Conservation (phyloP, 2,888 invertebrate genomes). For the Drosophila fungiperda region DNA sequence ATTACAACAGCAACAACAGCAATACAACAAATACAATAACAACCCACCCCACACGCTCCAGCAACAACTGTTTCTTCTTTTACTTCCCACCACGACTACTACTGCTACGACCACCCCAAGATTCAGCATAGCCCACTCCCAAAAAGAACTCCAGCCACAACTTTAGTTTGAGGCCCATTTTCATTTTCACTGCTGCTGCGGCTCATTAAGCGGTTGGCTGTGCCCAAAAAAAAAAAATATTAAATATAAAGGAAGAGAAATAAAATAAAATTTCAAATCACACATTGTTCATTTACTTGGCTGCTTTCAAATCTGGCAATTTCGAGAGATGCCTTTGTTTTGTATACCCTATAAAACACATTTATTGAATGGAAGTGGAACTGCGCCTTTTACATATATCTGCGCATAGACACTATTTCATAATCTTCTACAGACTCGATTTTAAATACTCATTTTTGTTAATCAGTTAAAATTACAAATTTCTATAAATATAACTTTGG, state of each 20-base stretch:
- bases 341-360: constrained; percentile 17
- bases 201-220: constrained; percentile 50
- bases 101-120: neutral
- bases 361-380: neutral
- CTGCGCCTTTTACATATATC: neutral
- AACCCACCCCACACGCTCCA: constrained; percentile 62
- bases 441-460: neutral
- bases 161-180: constrained; percentile 30
- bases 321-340: neutral
- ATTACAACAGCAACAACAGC: constrained; percentile 57
- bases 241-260: neutral
- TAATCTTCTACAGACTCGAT: neutral
- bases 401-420: neutral
- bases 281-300: constrained; percentile 51
- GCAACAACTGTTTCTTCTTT: constrained; percentile 48
- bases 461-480: neutral
- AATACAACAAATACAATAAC: constrained; percentile 33
- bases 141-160: constrained; percentile 27
- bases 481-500: neutral
- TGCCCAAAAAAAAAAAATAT: constrained; percentile 31
- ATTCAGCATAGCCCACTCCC: constrained; percentile 20
- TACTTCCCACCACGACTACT: constrained; percentile 9
- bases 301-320: constrained; percentile 39
- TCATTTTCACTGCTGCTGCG: constrained; percentile 29
- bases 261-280: constrained; percentile 65